Base-by-base conservation (phyloP, 2,888 invertebrate genomes). In the Athetis lepigone region DNA sequence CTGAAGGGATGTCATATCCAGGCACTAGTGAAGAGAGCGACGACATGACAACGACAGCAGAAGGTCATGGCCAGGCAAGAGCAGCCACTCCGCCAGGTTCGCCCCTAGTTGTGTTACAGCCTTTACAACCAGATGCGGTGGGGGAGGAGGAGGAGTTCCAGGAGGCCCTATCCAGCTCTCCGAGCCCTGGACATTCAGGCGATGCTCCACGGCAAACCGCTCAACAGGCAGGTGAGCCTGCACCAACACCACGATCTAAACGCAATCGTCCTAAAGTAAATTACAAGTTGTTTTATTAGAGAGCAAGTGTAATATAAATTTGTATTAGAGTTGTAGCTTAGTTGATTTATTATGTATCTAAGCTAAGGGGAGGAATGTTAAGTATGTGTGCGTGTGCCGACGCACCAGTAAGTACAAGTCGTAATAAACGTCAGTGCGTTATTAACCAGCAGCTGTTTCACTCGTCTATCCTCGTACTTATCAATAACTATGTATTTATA, bases 221-320 rank as follows among this genome's bases (percentile, higher is more conserved):
- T n/a, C 43, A 23, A n/a, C 21, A 36, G 23, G 23, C 52, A 29
- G 18, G 19, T 13, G 54, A 54, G 43, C n/a, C 16, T 18, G 52
- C 11, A 9, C 18, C 42, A 4, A 29, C 40, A 11, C 42, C 52
- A 19, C 52, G 42, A 18, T 52, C 42, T 42, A 52, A 18, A 13
- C 52, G 52, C 16, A 42, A 52, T 42, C 40, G 29, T 5, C 54
- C 54, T 42, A 55, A 46, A 25, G 45, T 55, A n/a, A 46, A 55
- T 13, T 55, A 55, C n/a, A 55, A 55, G 25, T 23, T 37, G 13
- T 55, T 46, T 16, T 55, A 37, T 25, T 45, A 37, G n/a, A n/a
- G n/a, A n/a, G 13, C 6, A 16, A 25, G 39, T 51, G 16, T 40
- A 51, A 9, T 11, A 18, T 1, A 36, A 49, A 21, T 16, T 8